phyloP scores from a whole-genome alignment of 1,140 invertebrate genomes.

The Euwallacea similis region DNA sequence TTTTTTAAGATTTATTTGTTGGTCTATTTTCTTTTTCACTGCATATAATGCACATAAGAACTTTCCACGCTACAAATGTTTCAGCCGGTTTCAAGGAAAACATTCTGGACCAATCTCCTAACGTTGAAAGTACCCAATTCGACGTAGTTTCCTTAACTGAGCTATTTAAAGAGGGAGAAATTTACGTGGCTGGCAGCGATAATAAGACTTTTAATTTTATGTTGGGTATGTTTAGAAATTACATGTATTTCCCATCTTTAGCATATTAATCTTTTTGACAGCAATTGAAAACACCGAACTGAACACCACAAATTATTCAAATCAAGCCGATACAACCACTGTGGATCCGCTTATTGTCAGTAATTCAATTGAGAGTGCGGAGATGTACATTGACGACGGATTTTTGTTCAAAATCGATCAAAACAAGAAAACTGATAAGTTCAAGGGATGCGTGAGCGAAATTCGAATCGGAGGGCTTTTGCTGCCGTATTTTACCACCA shows the following conservation, averaged over 20 bases:
- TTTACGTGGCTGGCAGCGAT: slow-evolving; percentile 51
- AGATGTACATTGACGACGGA: slow-evolving; percentile 42
- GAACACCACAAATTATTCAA: slow-evolving; percentile 54
- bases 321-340: slow-evolving; percentile 50
- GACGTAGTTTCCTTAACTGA: slow-evolving; percentile 61
- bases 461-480: slow-evolving; percentile 74
- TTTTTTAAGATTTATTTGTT: too few species aligned
- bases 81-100: slow-evolving; percentile 55
- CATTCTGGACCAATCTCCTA: slow-evolving; percentile 56
- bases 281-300: slow-evolving; percentile 42
- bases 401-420: slow-evolving; percentile 48
- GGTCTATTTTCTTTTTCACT: too few species aligned
- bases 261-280: slow-evolving; percentile 3
- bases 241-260: neutral
- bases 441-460: slow-evolving; percentile 87
- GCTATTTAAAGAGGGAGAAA: slow-evolving; percentile 54
- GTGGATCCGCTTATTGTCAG: slow-evolving; percentile 43
- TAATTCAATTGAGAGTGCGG: slow-evolving; percentile 46
- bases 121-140: slow-evolving; percentile 57
- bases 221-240: slow-evolving; percentile 39
- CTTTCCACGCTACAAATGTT: neutral
- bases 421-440: slow-evolving; percentile 55
- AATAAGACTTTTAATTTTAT: slow-evolving; percentile 48
- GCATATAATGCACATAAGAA: too few species aligned
- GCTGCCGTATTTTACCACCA: slow-evolving; percentile 83